Percentiles rank a stretch among this genome's conserved stretches.
These are phyloP conservation scores for Flexamia atlantica DNA, from an alignment of 2,888 invertebrate genomes.

Conservation along the genomic window DNA sequence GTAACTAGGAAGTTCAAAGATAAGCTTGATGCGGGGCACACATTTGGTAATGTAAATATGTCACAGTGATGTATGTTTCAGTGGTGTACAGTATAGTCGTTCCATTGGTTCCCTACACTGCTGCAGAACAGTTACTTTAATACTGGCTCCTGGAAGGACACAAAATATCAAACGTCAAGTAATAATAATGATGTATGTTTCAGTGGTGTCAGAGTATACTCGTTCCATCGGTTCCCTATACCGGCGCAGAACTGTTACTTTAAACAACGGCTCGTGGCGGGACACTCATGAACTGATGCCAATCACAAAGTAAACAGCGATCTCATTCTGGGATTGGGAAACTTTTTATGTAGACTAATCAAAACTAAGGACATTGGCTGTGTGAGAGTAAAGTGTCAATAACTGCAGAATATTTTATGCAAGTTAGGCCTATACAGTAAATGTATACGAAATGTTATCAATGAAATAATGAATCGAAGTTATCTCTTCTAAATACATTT, in stretches of 20 bases:
- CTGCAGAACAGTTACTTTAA: conserved; percentile 73
- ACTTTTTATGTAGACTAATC: not conserved
- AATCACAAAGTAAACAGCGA: conserved; percentile 67
- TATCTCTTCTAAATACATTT: too few relatives aligned
- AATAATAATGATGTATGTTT: conserved; percentile 65
- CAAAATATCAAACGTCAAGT: conserved; percentile 53
- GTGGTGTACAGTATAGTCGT: conserved; percentile 74
- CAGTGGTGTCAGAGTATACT: conserved; percentile 75
- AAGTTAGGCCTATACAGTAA: not conserved
- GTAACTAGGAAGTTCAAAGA: too few relatives aligned
- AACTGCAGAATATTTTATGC: not conserved
- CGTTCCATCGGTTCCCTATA: conserved; percentile 67
- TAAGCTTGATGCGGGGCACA: too few relatives aligned
- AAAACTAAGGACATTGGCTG: not conserved
- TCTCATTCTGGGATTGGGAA: not conserved
- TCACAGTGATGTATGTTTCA: conserved; percentile 67
- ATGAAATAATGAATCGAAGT: not conserved
- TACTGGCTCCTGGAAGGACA: conserved; percentile 76
- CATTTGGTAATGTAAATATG: not conserved
- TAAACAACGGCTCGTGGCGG: conserved; percentile 75
- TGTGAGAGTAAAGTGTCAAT: not conserved
- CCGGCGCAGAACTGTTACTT: conserved; percentile 72
- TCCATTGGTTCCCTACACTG: conserved; percentile 68
- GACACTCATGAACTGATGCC: conserved; percentile 76
- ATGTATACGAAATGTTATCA: not conserved